Percentiles rank a stretch among this genome's conserved stretches.
These are phyloP conservation scores for Promerops cafer DNA, from an alignment of 2,113 vertebrate species.

Conservation along the genomic window DNA sequence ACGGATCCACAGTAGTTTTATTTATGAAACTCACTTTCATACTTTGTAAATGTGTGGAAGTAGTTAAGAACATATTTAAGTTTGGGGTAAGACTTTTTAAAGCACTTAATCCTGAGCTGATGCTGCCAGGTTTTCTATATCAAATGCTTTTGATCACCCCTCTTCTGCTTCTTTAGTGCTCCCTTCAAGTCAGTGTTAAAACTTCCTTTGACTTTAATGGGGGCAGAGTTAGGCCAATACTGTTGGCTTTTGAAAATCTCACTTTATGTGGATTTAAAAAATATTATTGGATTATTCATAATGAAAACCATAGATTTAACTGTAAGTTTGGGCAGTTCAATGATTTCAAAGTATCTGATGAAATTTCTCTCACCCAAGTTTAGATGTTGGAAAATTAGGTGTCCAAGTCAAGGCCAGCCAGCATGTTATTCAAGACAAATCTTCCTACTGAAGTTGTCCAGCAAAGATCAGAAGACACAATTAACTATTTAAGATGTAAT, in stretches of 20 bases:
- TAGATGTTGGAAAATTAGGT: neutral
- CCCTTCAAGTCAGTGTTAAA: neutral
- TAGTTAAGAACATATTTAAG: neutral
- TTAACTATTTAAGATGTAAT: neutral
- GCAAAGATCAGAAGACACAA: neutral
- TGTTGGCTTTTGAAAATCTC: neutral
- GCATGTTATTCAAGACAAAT: neutral
- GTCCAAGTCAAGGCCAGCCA: neutral
- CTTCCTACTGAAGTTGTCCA: neutral
- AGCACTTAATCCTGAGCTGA: neutral
- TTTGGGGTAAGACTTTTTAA: neutral
- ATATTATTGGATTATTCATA: neutral
- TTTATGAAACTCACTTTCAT: neutral
- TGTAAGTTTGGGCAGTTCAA: neutral
- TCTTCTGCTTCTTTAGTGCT: neutral
- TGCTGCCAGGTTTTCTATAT: neutral
- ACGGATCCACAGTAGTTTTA: neutral
- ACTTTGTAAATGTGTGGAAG: neutral
- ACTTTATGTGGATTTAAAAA: neutral
- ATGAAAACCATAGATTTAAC: neutral
- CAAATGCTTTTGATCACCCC: neutral
- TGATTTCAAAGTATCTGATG: neutral
- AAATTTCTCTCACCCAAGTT: neutral
- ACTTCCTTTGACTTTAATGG: neutral
- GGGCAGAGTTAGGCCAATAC: neutral